These are phyloP conservation scores for Pristionchus japonicus DNA, from an alignment of 2,888 invertebrate genomes.

Conservation along the genomic window DNA sequence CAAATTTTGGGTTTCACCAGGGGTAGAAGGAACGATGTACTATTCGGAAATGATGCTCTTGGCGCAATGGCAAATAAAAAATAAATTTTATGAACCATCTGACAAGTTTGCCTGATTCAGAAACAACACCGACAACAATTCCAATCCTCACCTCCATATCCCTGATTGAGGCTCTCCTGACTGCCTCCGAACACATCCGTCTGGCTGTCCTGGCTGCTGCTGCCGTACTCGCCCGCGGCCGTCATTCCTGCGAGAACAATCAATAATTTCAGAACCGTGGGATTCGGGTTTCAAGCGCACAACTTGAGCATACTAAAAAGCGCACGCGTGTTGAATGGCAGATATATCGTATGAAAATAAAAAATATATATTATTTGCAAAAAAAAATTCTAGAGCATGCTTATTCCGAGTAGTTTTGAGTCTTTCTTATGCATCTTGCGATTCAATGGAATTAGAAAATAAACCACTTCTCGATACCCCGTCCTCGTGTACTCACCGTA, in stretches of 20 bases:
- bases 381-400: too few relatives aligned
- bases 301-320: background rate
- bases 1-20: background rate
- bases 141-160: background rate
- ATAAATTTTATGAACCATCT: too few relatives aligned
- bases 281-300: background rate
- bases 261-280: background rate
- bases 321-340: too few relatives aligned
- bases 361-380: background rate
- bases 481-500: background rate
- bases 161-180: constrained; percentile 33
- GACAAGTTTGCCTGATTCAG: too few relatives aligned
- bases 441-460: too few relatives aligned
- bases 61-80: background rate
- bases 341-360: too few relatives aligned
- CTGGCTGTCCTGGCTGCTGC: constrained; percentile 39
- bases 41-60: too few relatives aligned
- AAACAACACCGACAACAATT: too few relatives aligned
- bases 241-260: background rate
- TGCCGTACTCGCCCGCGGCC: background rate
- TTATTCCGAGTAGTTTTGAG: too few relatives aligned
- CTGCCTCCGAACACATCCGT: constrained; percentile 39
- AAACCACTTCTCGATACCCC: background rate
- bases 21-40: background rate
- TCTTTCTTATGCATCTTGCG: too few relatives aligned